Evolutionary conservation across 2,888 invertebrate genomes (phyloP), one percentile per base, ranked within the genome.

Genomic region (Diachrysia chrysitis): DNA sequence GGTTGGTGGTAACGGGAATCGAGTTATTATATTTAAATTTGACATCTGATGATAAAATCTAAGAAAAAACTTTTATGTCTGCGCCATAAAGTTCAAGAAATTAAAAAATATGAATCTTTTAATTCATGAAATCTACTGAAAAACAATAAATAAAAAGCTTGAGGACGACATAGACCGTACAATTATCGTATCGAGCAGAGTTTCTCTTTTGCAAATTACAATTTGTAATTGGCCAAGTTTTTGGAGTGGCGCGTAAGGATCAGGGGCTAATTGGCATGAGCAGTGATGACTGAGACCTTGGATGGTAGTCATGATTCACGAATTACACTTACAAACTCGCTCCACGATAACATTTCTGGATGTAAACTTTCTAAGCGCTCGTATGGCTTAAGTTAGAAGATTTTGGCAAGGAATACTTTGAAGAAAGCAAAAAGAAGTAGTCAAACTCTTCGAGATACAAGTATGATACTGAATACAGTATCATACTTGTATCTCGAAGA

Each of bases 251-350:
- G 64, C 58, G 72, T 76, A 76, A 76, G 81, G 84, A 84, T 85
- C 84, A 78, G 64, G 82, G 78, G 73, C 77, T 87, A 88, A 89
- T 85, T 85, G 85, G 82, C 79, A 76, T 80, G 84, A 84, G 81
- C 83, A 85, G 79, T 80, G 83, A 82, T 80, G 85, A 79, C 68
- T 74, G 58, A 57, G 77, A 76, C 81, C 80, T 82, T 79, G 74
- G 82, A 80, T 79, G 78, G 81, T 79, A 85, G 84, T 85, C 85
- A 83, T 86, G 83, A 82, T 81, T 86, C 84, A 84, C 84, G 82
- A 88, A 89, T 90, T 86, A 89, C 87, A 84, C 87, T 90, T 87
- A 85, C 84, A 82, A 90, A 90, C 87, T 90, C 82, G 77, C 76
- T 83, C 78, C 70, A 76, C 84, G 89, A 89, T 90, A 90, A 86